Evolutionary conservation across 2,888 invertebrate species (phyloP).

Genomic region (Ischnus inquisitorius): DNA sequence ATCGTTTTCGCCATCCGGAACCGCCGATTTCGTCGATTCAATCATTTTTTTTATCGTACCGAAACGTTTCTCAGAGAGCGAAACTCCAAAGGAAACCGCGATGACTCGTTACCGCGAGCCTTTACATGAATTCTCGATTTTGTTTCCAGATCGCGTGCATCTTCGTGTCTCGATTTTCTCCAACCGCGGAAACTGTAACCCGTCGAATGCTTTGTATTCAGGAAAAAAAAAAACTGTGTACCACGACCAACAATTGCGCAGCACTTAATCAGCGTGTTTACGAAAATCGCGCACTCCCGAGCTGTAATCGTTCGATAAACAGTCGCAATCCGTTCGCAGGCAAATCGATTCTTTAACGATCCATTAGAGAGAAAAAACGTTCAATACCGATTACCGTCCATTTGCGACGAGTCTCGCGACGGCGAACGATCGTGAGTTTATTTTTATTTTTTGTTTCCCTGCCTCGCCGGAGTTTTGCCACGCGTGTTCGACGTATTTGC

Average conservation of each 20-base stretch:
- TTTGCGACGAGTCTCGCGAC: constrained; percentile 12
- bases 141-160: no score
- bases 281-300: not conserved
- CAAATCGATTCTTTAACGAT: constrained; percentile 58
- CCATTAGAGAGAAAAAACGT: constrained; percentile 38
- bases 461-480: not conserved
- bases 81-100: no score
- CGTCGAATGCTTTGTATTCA: not conserved
- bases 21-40: no score
- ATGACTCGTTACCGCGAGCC: no score
- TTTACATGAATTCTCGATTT: no score
- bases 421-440: constrained; percentile 19
- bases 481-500: not conserved
- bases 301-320: constrained; percentile 25
- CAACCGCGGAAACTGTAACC: no score
- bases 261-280: constrained; percentile 20
- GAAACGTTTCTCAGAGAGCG: no score
- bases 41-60: no score
- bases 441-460: constrained; percentile 20
- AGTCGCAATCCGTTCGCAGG: not conserved
- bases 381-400: constrained; percentile 14
- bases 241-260: not conserved
- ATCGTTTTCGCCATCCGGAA: no score
- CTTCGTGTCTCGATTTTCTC: no score
- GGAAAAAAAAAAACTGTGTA: not conserved